Conservation (phyloP, 2,797 vertebrate species). For the Delichon dasypus region DNA sequence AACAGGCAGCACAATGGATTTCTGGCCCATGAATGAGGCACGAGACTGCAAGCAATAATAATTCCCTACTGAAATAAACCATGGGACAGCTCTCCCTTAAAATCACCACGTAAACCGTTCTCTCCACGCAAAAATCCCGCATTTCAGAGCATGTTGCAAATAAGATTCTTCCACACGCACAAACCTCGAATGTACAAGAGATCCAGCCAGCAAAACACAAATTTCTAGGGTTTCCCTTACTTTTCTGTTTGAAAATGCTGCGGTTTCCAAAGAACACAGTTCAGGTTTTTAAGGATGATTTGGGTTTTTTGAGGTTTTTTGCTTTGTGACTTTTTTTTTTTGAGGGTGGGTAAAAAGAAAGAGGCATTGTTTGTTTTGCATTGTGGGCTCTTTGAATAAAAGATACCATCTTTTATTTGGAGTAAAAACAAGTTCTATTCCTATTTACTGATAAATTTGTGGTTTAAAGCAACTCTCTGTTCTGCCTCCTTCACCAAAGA, state of each 20-base stretch:
- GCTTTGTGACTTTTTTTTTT: neutral
- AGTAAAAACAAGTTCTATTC: neutral
- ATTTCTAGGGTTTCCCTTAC: neutral
- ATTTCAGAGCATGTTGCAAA: neutral
- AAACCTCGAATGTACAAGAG: neutral
- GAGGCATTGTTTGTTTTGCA: fast-evolving
- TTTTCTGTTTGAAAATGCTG: neutral
- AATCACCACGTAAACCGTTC: neutral
- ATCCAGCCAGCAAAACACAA: fast-evolving
- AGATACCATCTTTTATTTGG: neutral
- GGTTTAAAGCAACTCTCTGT: neutral
- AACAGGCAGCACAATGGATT: neutral
- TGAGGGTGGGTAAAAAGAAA: neutral
- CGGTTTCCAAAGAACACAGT: neutral
- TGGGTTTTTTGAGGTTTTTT: neutral
- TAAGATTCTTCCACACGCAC: neutral
- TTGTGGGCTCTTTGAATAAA: neutral
- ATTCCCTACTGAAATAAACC: neutral
- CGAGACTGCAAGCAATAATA: neutral
- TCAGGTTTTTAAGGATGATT: neutral
- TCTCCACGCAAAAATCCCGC: neutral
- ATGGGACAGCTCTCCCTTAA: neutral
- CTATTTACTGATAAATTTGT: neutral
- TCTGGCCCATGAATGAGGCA: neutral
- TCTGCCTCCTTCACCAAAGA: neutral